Base-by-base conservation (phyloP, 2,113 vertebrate species). In the Cottus gobio region DNA sequence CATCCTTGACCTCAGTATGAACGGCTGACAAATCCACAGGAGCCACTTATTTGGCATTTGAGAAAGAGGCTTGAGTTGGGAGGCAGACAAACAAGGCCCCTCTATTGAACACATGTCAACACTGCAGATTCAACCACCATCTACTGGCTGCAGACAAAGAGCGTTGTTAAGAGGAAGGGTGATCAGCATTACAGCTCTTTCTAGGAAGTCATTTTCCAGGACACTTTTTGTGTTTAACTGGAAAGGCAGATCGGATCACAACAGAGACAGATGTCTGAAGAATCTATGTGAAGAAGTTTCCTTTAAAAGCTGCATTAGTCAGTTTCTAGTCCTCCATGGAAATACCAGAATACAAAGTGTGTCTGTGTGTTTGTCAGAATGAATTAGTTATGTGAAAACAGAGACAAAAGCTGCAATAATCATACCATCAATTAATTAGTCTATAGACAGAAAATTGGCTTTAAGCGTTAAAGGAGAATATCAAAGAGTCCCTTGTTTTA, bases 1-100 rank as follows among this genome's bases (percentile, higher is more conserved):
- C 79, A 84, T 85, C 83, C 84, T 80, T 90, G 88, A 92, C 90
- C 91, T 84, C 85, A 58, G 42, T 46, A n/a, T 84, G 92, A 87
- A 89, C 37, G 65, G 46, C 86, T 79, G 88, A 84, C 61, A 76
- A 89, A 86, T 71, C 64, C 70, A 81, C 80, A 85, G 71, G 80
- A 83, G 65, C 31, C 74, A 62, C 39, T 80, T 68, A 48, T 85
- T 81, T 92, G 83, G 88, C 71, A 79, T 78, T 62, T 71, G 58
- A 83, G 64, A 67, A 87, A 84, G 85, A 75, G 72, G 57, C 80
- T 77, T 0, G 39, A 74, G 76, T 79, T 77, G 70, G 72, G 71
- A 89, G 63, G 54, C 57, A 18, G 65, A 85, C 82, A 71, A 78
- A 80, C 82, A 66, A 83, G 84, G 75, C 62, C 39, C 2, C 15